phyloP scores from a whole-genome alignment of 2,113 vertebrate genomes.

The Cettia cetti region DNA sequence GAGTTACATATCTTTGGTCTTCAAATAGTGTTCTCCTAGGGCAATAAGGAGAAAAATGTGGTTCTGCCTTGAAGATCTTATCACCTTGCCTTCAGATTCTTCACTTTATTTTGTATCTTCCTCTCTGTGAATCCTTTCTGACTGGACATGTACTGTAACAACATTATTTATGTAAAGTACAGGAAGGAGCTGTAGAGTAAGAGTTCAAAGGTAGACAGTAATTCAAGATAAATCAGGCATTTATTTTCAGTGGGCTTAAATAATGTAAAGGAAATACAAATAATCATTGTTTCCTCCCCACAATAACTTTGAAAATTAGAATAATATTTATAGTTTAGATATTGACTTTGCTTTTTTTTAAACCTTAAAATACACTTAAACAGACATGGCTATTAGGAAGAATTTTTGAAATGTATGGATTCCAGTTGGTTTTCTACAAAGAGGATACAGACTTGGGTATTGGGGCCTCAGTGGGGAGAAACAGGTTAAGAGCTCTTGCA shows the following conservation, averaged over 20 bases:
- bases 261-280: conserved; percentile 14
- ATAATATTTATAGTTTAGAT: not conserved
- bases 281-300: not conserved
- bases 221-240: not conserved
- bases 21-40: conserved; percentile 23
- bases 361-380: not conserved
- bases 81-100: conserved; percentile 39
- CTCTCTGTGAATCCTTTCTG: conserved; percentile 24
- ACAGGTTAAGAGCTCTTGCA: not conserved
- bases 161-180: conserved; percentile 40
- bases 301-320: not conserved
- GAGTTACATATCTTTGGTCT: conserved; percentile 23
- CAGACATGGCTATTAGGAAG: not conserved
- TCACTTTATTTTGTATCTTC: conserved; percentile 23
- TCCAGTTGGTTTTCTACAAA: not conserved
- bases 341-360: not conserved
- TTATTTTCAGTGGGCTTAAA: conserved; percentile 8
- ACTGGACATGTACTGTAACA: not conserved
- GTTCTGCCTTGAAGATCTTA: conserved; percentile 45
- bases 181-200: not conserved
- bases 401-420: not conserved
- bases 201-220: conserved; percentile 33
- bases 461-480: not conserved
- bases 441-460: not conserved
- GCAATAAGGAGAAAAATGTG: conserved; percentile 40